Conservation (phyloP, 1,140 invertebrate species). For the Ostrea denselamellosa region DNA sequence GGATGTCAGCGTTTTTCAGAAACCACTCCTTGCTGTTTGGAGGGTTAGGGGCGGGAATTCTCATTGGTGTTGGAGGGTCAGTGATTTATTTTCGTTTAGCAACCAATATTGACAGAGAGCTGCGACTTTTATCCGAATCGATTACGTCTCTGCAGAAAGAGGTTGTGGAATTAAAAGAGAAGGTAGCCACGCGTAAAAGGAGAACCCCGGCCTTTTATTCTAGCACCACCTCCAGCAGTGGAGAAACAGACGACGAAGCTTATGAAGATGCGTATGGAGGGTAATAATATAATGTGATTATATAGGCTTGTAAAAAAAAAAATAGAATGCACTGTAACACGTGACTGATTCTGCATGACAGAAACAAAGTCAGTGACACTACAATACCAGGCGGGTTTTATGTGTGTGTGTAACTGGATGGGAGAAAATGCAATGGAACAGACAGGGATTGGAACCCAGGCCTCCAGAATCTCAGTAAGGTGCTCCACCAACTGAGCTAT, state of each 20-base stretch:
- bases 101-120: slow-evolving; percentile 55
- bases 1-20: slow-evolving; percentile 51
- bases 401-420: too few relatives aligned
- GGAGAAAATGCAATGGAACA: too few relatives aligned
- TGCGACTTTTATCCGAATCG: slow-evolving; percentile 51
- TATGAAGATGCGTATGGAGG: slow-evolving; percentile 65
- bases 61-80: slow-evolving; percentile 50
- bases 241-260: slow-evolving; percentile 60
- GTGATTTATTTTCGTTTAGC: slow-evolving; percentile 58
- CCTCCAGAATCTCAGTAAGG: too few relatives aligned
- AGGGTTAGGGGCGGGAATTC: slow-evolving; percentile 47
- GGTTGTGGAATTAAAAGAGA: slow-evolving; percentile 56
- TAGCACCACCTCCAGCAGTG: slow-evolving; percentile 60
- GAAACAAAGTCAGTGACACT: too few relatives aligned
- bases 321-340: too few relatives aligned
- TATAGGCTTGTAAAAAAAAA: too few relatives aligned
- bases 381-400: too few relatives aligned
- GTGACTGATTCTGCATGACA: too few relatives aligned
- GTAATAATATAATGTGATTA: slow-evolving; percentile 24
- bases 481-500: too few relatives aligned
- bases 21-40: slow-evolving; percentile 42
- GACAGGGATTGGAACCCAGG: too few relatives aligned
- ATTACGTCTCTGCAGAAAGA: slow-evolving; percentile 58
- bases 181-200: slow-evolving; percentile 52
- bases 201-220: slow-evolving; percentile 55